Percentiles rank a stretch among this genome's conserved stretches.
These are phyloP conservation scores for Stegodyphus dumicola DNA, from an alignment of 1,140 invertebrate species.

Conservation along the genomic window DNA sequence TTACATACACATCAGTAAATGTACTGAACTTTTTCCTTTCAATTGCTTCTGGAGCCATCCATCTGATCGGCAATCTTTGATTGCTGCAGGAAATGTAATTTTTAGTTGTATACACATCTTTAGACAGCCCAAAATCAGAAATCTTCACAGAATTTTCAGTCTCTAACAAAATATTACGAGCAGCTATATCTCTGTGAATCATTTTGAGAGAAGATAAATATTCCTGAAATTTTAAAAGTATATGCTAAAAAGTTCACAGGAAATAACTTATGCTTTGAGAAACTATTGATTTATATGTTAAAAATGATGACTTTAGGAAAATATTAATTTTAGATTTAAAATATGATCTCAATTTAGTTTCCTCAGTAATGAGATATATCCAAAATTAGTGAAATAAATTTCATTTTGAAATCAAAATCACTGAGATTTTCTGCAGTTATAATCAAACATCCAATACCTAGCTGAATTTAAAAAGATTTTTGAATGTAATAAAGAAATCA, in stretches of 20 bases:
- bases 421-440: no score
- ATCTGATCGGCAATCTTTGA: conserved; percentile 94
- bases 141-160: conserved; percentile 91
- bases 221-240: conserved; percentile 5
- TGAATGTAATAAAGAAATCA: no score
- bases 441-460: no score
- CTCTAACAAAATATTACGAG: conserved; percentile 94
- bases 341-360: no score
- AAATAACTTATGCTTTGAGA: no score
- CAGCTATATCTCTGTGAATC: conserved; percentile 96
- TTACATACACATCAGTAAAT: conserved; percentile 91
- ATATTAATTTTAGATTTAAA: no score
- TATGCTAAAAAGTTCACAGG: not conserved
- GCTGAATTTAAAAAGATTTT: no score
- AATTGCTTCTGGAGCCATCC: conserved; percentile 99
- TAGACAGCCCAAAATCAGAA: conserved; percentile 96
- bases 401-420: no score
- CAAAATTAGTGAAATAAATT: no score
- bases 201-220: conserved; percentile 75
- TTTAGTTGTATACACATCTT: conserved; percentile 92
- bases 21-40: conserved; percentile 95
- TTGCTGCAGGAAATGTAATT: conserved; percentile 93
- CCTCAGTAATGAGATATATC: no score
- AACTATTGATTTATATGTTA: no score
- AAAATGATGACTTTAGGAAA: no score